Evolutionary conservation across 1,140 invertebrate species (phyloP).

Genomic region (Polypedilum vanderplanki): DNA sequence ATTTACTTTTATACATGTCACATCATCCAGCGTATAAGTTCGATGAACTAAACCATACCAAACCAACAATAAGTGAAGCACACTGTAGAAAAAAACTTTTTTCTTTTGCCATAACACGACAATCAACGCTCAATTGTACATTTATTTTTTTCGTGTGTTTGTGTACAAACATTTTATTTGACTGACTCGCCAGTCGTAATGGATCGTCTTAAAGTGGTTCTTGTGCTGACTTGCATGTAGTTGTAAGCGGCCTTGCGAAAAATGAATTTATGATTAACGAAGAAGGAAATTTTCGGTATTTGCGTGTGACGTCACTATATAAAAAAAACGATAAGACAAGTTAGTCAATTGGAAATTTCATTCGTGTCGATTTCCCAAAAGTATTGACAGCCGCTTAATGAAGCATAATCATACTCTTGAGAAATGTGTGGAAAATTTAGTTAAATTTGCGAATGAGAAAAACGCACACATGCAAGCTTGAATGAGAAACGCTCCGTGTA

Average conservation of each 20-base stretch:
- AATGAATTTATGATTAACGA: not conserved
- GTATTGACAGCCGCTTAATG: no score
- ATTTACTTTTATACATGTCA: not conserved
- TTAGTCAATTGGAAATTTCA: no score
- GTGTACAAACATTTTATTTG: not conserved
- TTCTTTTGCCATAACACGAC: not conserved
- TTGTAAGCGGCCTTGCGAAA: not conserved
- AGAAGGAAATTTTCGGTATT: not conserved
- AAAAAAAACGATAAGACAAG: no score
- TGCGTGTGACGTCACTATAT: not conserved
- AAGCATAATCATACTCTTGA: no score
- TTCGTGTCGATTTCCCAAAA: no score
- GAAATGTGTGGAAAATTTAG: no score
- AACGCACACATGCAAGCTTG: no score
- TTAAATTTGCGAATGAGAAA: no score
- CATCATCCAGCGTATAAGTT: not conserved
- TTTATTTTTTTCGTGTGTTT: not conserved
- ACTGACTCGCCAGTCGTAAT: not conserved
- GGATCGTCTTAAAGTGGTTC: not conserved
- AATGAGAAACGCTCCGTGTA: not conserved
- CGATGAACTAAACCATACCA: slow-evolving; percentile 1
- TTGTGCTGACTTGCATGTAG: no score
- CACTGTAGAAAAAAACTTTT: no score
- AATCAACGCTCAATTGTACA: not conserved
- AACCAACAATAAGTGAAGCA: not conserved